These are phyloP conservation scores for Eumaeus atala DNA, from an alignment of 1,140 invertebrate genomes.

Conservation along the genomic window DNA sequence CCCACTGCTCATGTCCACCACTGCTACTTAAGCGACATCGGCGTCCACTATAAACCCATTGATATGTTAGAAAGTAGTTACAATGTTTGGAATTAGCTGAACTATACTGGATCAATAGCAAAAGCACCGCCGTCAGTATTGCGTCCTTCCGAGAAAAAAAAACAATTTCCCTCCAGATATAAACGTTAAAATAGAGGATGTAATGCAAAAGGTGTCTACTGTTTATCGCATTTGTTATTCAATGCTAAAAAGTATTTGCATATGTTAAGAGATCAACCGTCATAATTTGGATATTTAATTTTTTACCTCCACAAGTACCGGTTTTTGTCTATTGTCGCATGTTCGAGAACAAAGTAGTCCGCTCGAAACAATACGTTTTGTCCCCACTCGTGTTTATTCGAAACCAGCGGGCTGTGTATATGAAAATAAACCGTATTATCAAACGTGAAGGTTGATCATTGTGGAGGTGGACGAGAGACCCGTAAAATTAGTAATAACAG, in stretches of 20 bases:
- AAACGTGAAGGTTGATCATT: background rate
- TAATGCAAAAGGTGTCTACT: too few species aligned
- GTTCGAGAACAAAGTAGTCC: constrained; percentile 64
- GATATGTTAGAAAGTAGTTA: too few species aligned
- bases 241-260: constrained; percentile 6
- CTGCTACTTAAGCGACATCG: too few species aligned
- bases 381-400: constrained; percentile 16
- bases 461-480: constrained; percentile 10
- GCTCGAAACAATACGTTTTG: constrained; percentile 54
- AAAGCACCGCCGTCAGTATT: too few species aligned
- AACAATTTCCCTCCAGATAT: too few species aligned
- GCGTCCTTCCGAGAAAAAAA: too few species aligned
- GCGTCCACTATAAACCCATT: too few species aligned
- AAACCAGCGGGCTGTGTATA: background rate
- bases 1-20: too few species aligned
- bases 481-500: constrained; percentile 52
- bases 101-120: too few species aligned
- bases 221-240: too few species aligned
- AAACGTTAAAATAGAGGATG: too few species aligned
- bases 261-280: constrained; percentile 33
- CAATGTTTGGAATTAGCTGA: too few species aligned
- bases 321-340: constrained; percentile 64
- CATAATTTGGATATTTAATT: constrained; percentile 72
- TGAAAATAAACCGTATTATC: background rate
- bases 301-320: constrained; percentile 66